These are phyloP conservation scores for Pterois miles DNA, from an alignment of 2,797 vertebrate genomes.

Conservation along the genomic window DNA sequence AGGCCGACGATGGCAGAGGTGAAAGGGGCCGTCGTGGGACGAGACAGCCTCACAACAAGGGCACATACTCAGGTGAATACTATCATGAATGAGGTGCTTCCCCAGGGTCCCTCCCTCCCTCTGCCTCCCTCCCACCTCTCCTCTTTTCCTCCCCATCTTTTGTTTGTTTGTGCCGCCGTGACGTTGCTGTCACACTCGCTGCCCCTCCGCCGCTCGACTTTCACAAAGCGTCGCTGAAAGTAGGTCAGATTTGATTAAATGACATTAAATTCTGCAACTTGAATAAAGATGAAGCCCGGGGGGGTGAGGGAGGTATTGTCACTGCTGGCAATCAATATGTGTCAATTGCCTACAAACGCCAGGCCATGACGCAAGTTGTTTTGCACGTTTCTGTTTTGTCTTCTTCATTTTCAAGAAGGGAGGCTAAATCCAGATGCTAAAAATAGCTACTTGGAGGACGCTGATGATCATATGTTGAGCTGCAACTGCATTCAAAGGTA, in stretches of 20 bases:
- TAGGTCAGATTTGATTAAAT: slow-evolving; percentile 84
- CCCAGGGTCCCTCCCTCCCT: slow-evolving; percentile 22
- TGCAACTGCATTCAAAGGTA: slow-evolving; percentile 54
- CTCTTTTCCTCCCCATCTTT: slow-evolving; percentile 1
- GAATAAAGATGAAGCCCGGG: slow-evolving; percentile 45
- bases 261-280: slow-evolving; percentile 61
- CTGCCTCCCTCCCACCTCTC: neutral
- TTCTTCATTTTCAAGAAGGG: slow-evolving; percentile 20
- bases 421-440: slow-evolving; percentile 52
- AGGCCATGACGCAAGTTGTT: slow-evolving; percentile 69
- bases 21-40: neutral
- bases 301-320: slow-evolving; percentile 58
- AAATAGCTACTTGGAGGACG: slow-evolving; percentile 55
- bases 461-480: slow-evolving; percentile 52
- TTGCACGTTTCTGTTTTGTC: slow-evolving; percentile 32
- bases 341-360: slow-evolving; percentile 58
- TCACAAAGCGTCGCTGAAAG: slow-evolving; percentile 59
- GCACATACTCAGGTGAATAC: slow-evolving; percentile 23
- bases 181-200: slow-evolving; percentile 27
- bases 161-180: slow-evolving; percentile 37
- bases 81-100: slow-evolving; percentile 55
- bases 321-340: slow-evolving; percentile 51
- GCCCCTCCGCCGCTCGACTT: slow-evolving; percentile 14
- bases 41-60: neutral
- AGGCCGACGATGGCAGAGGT: neutral